phyloP scores from a whole-genome alignment of 2,888 invertebrate species.

The Lepidochitona cinerea region DNA sequence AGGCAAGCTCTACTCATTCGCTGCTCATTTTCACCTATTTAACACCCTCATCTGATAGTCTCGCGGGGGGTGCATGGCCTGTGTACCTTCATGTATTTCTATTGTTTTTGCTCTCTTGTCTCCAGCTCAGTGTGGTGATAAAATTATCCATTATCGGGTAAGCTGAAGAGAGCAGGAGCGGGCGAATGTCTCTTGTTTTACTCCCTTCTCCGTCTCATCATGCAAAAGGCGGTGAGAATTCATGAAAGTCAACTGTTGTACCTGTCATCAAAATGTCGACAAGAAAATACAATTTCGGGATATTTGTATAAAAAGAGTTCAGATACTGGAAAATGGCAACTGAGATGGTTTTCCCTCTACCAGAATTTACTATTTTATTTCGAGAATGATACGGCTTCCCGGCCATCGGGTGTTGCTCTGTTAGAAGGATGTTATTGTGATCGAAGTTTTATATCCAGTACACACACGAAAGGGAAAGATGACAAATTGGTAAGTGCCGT shows the following conservation, averaged over 20 bases:
- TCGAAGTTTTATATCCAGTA: slow-evolving; percentile 59
- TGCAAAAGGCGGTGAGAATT: slow-evolving; percentile 87
- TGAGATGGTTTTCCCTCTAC: slow-evolving; percentile 73
- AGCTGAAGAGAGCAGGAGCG: too few relatives aligned
- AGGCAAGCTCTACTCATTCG: too few relatives aligned
- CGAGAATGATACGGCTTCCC: slow-evolving; percentile 84
- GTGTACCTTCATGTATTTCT: not conserved
- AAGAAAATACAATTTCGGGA: slow-evolving; percentile 86
- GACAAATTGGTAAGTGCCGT: slow-evolving; percentile 63
- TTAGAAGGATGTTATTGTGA: slow-evolving; percentile 87
- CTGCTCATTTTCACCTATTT: slow-evolving; percentile 1
- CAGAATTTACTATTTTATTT: slow-evolving; percentile 94
- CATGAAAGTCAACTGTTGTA: slow-evolving; percentile 87
- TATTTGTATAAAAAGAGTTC: slow-evolving; percentile 88
- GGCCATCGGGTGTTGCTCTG: slow-evolving; percentile 87
- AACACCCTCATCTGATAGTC: not conserved
- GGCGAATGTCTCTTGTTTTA: too few relatives aligned
- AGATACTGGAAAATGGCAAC: slow-evolving; percentile 90
- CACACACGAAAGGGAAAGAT: slow-evolving; percentile 57
- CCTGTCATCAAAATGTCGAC: slow-evolving; percentile 87
- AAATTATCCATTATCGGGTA: too few relatives aligned
- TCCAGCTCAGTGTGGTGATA: too few relatives aligned
- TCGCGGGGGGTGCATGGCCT: not conserved
- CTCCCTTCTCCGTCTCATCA: slow-evolving; percentile 60
- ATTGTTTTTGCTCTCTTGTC: not conserved